Evolutionary conservation across 2,113 vertebrate species (phyloP).

Genomic region (Calonectris borealis): DNA sequence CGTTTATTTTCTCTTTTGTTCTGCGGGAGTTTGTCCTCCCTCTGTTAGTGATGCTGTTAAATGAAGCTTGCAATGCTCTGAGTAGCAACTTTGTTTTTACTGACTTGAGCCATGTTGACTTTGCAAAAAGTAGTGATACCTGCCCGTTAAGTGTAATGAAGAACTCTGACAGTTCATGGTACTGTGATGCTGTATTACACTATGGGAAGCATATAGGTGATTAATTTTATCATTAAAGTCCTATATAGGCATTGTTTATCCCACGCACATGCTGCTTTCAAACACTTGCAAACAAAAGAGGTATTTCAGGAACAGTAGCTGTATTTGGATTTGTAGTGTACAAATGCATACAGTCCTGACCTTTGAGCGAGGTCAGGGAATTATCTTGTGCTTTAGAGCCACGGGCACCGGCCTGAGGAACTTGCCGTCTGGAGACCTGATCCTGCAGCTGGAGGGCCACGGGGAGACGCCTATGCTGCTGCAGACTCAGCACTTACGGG

Average conservation of each 20-base stretch:
- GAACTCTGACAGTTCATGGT: background rate
- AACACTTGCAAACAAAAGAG: background rate
- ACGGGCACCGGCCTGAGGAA: fast-evolving
- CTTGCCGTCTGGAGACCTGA: background rate
- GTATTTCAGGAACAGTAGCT: background rate
- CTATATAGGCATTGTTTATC: background rate
- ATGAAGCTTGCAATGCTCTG: background rate
- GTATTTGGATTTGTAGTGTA: background rate
- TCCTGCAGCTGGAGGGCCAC: background rate
- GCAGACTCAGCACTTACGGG: background rate
- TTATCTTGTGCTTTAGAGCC: background rate
- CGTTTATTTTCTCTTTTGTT: background rate
- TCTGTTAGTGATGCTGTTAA: background rate
- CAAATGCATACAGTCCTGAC: background rate
- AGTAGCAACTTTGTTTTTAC: background rate
- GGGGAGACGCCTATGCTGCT: background rate
- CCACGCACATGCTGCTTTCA: background rate
- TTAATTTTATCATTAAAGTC: background rate
- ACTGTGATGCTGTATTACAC: background rate
- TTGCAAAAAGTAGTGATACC: background rate
- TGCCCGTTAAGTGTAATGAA: background rate
- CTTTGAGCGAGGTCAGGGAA: background rate
- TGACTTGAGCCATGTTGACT: background rate
- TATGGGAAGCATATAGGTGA: background rate
- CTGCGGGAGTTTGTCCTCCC: background rate